Evolutionary conservation across 2,797 vertebrate species (phyloP), one percentile per base, ranked within the genome.

Genomic region (Danio aesculapii): DNA sequence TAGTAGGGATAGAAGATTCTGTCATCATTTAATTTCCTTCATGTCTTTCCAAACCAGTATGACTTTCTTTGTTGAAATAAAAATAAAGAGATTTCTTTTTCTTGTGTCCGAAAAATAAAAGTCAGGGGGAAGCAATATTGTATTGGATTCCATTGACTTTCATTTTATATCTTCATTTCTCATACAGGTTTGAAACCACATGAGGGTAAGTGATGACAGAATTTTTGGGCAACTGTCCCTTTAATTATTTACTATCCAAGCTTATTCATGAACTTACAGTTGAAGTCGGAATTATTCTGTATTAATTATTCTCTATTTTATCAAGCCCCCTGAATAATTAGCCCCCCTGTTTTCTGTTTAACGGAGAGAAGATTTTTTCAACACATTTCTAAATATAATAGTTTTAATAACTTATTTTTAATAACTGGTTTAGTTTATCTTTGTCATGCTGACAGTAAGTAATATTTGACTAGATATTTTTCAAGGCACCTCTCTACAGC

Each of bases 151-250:
- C n/a, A 44, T 66, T 66, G 41, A 46, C 14, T 53, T 17, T n/a
- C 16, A 53, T 53, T 53, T 6, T 16, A 53, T 53, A 53, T 53
- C 52, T 53, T 8, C 16, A 57, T 57, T 19, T 19, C n/a, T 57
- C 43, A 57, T 72, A 12, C 69, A 44, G n/a, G 41, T 72, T 57
- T 57, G 12, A 10, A 44, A 72, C 53, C 8, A 57, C n/a, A 63
- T n/a, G 13, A 57, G 52, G 39, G 5, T 57, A n/a, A 72, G 39
- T 72, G 4, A 57, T 71, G 39, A 17, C 52, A 17, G 16, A 12
- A 41, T 70, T 70, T 41, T 39, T 8, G 14, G 19, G 30, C 0
- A 11, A 39, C 8, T 70, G 30, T 68, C 8, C 0, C 0, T 68
- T 49, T 49, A 68, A 49, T 1, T 30, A 30, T 30, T 30, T 30